Conservation (phyloP, 1,140 invertebrate genomes). For the Drosophila willistoni region DNA sequence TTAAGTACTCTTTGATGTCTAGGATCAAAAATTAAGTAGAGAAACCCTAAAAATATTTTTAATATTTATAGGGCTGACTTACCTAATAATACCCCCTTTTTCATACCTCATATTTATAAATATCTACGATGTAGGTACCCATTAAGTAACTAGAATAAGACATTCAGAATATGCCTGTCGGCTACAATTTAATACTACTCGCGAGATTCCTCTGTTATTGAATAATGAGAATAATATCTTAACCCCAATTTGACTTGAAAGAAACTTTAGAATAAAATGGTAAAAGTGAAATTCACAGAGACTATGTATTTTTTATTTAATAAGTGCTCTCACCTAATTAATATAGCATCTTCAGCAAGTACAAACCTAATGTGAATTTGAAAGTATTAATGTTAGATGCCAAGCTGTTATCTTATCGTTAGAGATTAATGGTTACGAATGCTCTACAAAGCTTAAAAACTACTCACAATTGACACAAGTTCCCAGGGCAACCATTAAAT, state of each 20-base stretch:
- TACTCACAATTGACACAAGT: slow-evolving; percentile 60
- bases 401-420: slow-evolving; percentile 41
- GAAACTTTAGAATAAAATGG: background rate
- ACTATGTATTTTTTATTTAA: background rate
- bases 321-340: background rate
- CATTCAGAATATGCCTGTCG: no score
- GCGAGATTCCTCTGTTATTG: background rate
- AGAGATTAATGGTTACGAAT: slow-evolving; percentile 41
- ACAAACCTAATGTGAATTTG: slow-evolving; percentile 4
- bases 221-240: background rate
- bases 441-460: slow-evolving; percentile 31
- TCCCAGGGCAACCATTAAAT: slow-evolving; percentile 57
- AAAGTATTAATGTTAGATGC: slow-evolving; percentile 17
- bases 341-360: background rate
- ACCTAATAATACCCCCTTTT: no score
- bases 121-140: no score
- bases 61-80: no score
- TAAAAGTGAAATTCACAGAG: slow-evolving; percentile 4
- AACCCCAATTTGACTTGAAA: background rate
- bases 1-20: no score
- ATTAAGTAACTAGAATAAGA: no score
- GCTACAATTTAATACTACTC: no score
- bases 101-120: no score
- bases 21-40: no score
- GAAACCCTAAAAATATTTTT: no score